Evolutionary conservation across 1,140 invertebrate genomes (phyloP), one percentile per base, ranked within the genome.

Genomic region (Musca domestica): DNA sequence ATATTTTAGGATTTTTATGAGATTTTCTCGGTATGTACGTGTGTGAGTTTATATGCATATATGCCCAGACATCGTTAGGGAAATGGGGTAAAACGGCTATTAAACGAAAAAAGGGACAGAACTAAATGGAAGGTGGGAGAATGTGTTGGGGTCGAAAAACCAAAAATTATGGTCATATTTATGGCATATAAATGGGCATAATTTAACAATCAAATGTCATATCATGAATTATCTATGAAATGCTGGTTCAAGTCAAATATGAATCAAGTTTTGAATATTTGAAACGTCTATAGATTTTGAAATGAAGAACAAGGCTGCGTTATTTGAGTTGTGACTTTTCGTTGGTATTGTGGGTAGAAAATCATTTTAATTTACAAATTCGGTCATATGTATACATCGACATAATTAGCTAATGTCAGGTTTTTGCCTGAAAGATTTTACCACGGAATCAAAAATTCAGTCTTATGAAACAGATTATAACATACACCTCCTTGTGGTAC

Each of bases 1-100:
- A 64, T 64, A 64, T 64, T 64, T 64, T 47, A 41, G 12, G 41
- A 64, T 47, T 64, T 64, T 64, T 64, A 47, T 41, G 61, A 22
- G 41, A 47, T 46, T 64, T 64, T 17, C 22, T 17, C 9, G 9
- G 49, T 52, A n/a, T 17, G 17, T 52, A n/a, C 49, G 49, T 41
- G 34, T 9, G 34, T 41, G 34, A 2, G 10, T 41, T 7, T 41
- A 30, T 4, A 12, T 41, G 34, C 52, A 23, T 56, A 27, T 56
- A n/a, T n/a, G n/a, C n/a, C n/a, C n/a, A n/a, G 19, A 1, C 14
- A 15, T 14, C 7, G 23, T 54, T 54, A 9, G 51, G 14, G 3
- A 19, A 19, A 51, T 19, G 20, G n/a, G 48, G 17, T 23, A 17
- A 3, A 27, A 27, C 2, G 52, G 12, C 15, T 56, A 27, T 56